Evolutionary conservation across 2,113 vertebrate species (phyloP).

Genomic region (Eptesicus fuscus): DNA sequence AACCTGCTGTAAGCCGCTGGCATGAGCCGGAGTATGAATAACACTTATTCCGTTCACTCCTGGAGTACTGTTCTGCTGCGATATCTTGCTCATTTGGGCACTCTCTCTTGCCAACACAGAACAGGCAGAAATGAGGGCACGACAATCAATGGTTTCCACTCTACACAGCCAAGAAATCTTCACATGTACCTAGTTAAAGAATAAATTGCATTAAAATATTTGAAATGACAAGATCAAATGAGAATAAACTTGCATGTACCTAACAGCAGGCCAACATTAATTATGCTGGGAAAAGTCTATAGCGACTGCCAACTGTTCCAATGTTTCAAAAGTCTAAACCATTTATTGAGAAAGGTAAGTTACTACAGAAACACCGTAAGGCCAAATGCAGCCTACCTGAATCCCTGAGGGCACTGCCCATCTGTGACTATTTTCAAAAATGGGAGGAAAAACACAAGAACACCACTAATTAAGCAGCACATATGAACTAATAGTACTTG

Average conservation of each 20-base stretch:
- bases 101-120: constrained; percentile 71
- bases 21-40: constrained; percentile 86
- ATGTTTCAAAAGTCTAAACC: constrained; percentile 54
- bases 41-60: constrained; percentile 90
- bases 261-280: constrained; percentile 21
- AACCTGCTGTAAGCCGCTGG: constrained; percentile 88
- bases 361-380: background rate
- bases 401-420: constrained; percentile 14
- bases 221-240: constrained; percentile 56
- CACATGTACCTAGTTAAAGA: constrained; percentile 76
- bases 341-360: background rate
- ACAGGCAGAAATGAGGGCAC: constrained; percentile 40
- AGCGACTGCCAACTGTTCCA: constrained; percentile 44
- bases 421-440: constrained; percentile 18
- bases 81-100: constrained; percentile 94
- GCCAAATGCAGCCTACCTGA: constrained; percentile 8
- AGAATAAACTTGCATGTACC: background rate
- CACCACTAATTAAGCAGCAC: background rate
- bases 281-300: constrained; percentile 43
- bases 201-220: constrained; percentile 58
- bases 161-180: constrained; percentile 70
- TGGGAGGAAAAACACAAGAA: background rate
- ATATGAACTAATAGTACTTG: background rate
- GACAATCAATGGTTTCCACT: constrained; percentile 41
- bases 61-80: constrained; percentile 82